These are phyloP conservation scores for Manacus vitellinus DNA, from an alignment of 2,113 vertebrate species.

Conservation along the genomic window DNA sequence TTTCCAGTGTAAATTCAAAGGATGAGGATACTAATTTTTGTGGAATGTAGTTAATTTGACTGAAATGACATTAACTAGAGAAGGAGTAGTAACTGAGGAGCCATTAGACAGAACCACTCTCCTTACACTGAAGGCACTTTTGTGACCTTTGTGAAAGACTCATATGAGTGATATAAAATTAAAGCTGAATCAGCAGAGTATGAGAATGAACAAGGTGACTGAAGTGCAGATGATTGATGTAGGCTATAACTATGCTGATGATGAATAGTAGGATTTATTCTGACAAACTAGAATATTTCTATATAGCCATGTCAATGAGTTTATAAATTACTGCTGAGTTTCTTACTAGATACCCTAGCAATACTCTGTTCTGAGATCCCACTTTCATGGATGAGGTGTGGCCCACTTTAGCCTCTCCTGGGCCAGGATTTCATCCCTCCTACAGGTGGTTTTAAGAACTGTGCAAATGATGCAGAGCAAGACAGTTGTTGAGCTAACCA, in stretches of 20 bases:
- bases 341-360: background rate
- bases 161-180: background rate
- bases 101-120: background rate
- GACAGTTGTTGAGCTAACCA: background rate
- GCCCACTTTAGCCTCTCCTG: background rate
- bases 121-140: background rate
- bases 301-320: constrained; percentile 45
- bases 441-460: background rate
- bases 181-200: constrained; percentile 53
- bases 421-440: background rate
- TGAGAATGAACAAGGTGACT: constrained; percentile 35
- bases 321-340: constrained; percentile 33
- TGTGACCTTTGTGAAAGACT: constrained; percentile 56
- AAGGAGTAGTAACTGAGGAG: background rate
- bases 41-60: background rate
- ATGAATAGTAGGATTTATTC: constrained; percentile 56
- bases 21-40: background rate
- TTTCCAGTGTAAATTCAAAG: background rate
- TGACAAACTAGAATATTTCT: constrained; percentile 52
- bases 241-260: constrained; percentile 53
- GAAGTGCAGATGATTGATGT: constrained; percentile 48
- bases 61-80: background rate
- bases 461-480: background rate
- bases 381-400: background rate
- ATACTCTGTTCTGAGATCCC: background rate